Percentiles rank a stretch among this genome's conserved stretches.
Conservation (phyloP, 2,797 vertebrate genomes). For the Calcarius lapponicus region DNA sequence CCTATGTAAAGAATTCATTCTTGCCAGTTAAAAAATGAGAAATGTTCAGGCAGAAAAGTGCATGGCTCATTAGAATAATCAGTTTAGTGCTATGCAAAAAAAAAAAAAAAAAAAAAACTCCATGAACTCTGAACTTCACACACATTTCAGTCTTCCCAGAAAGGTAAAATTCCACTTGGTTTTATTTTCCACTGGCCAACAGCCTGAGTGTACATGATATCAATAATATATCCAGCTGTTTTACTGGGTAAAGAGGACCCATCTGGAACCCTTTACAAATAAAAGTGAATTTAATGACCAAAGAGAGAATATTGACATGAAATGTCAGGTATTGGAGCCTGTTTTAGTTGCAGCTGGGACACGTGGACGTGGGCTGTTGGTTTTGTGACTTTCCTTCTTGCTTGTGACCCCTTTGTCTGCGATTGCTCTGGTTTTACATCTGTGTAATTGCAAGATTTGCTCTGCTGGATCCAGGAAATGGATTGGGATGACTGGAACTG, state of each 20-base stretch:
- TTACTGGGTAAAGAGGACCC: not conserved
- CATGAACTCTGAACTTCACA: not conserved
- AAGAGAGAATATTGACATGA: not conserved
- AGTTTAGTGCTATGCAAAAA: not conserved
- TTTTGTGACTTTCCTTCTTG: not conserved
- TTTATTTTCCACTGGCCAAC: not conserved
- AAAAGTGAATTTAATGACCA: not conserved
- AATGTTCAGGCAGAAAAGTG: not conserved
- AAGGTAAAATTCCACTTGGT: not conserved
- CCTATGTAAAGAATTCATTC: not conserved
- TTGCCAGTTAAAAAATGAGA: not conserved
- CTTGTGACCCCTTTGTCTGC: rapidly evolving
- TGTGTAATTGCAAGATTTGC: not conserved
- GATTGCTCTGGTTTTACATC: not conserved
- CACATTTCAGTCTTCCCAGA: not conserved
- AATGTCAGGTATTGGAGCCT: not conserved
- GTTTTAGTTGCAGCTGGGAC: not conserved
- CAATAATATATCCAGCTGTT: not conserved
- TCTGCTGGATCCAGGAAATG: not conserved
- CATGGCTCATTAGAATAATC: not conserved
- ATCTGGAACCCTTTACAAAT: not conserved
- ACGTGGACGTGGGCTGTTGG: rapidly evolving
- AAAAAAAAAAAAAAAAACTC: not conserved
- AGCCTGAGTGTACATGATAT: not conserved
- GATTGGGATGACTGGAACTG: not conserved